These are phyloP conservation scores for Prionace glauca DNA, from an alignment of 2,797 vertebrate species.

Conservation along the genomic window DNA sequence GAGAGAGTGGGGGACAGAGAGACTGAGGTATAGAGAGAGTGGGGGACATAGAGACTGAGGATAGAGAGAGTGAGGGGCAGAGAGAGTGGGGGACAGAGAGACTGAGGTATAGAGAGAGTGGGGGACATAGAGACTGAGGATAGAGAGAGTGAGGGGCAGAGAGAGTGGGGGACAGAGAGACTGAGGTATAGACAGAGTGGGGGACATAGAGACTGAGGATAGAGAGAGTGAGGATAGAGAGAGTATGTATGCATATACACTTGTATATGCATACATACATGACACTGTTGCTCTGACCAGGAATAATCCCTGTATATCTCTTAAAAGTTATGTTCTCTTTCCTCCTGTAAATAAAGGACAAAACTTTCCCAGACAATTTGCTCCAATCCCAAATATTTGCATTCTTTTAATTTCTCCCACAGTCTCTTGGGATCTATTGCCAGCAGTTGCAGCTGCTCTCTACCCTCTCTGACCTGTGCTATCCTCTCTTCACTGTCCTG, in stretches of 20 bases:
- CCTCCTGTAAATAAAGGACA: neutral
- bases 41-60: too few species aligned
- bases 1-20: too few species aligned
- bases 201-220: too few species aligned
- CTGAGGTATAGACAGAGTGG: too few species aligned
- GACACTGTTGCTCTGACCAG: neutral
- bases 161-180: too few species aligned
- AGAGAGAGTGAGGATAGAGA: neutral
- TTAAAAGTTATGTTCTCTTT: neutral
- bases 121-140: too few species aligned
- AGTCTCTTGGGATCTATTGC: neutral
- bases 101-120: too few species aligned
- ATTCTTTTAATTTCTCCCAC: neutral
- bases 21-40: too few species aligned
- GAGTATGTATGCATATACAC: neutral
- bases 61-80: too few species aligned
- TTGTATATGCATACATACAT: conserved; percentile 10
- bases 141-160: too few species aligned
- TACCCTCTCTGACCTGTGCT: neutral
- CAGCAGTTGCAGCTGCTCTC: neutral
- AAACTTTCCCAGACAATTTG: neutral
- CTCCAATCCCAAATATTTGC: neutral
- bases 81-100: too few species aligned
- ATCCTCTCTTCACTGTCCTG: neutral
- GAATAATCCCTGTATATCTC: neutral